A percentile compares a stretch with the other conserved stretches of the same genome.
phyloP scores from a whole-genome alignment of 53 echinoderm and acorn worm species.

The Temnopleurus reevesii region DNA sequence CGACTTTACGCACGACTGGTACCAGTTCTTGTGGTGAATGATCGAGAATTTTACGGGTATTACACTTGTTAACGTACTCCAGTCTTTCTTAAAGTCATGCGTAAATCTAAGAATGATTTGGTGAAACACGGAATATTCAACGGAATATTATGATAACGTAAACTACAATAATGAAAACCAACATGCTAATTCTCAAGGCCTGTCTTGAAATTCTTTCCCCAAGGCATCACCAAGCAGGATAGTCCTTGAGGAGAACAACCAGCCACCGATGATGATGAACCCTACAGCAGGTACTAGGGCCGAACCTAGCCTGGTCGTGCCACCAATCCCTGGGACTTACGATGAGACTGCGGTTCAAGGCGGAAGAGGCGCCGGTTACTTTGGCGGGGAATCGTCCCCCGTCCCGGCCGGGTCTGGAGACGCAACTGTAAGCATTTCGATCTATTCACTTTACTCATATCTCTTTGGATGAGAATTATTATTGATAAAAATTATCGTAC shows the following conservation, averaged over 20 bases:
- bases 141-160: too few relatives aligned
- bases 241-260: slow-evolving; percentile 37
- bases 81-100: too few relatives aligned
- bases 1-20: too few relatives aligned
- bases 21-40: too few relatives aligned
- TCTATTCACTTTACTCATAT: too few relatives aligned
- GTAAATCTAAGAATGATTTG: too few relatives aligned
- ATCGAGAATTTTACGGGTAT: too few relatives aligned
- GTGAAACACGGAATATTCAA: too few relatives aligned
- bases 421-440: slow-evolving; percentile 10
- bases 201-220: neutral
- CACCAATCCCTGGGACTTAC: slow-evolving; percentile 41
- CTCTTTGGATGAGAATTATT: too few relatives aligned
- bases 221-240: slow-evolving; percentile 60
- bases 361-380: neutral
- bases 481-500: too few relatives aligned
- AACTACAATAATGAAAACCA: too few relatives aligned
- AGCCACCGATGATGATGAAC: slow-evolving; percentile 33
- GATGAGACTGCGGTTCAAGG: slow-evolving; percentile 1
- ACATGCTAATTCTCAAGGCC: neutral
- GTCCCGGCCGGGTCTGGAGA: slow-evolving; percentile 21
- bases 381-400: neutral
- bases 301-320: slow-evolving; percentile 60
- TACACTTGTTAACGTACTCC: too few relatives aligned
- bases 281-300: slow-evolving; percentile 65